These are phyloP conservation scores for Phalloptychus januarius DNA, from an alignment of 2,797 vertebrate genomes.

Conservation along the genomic window DNA sequence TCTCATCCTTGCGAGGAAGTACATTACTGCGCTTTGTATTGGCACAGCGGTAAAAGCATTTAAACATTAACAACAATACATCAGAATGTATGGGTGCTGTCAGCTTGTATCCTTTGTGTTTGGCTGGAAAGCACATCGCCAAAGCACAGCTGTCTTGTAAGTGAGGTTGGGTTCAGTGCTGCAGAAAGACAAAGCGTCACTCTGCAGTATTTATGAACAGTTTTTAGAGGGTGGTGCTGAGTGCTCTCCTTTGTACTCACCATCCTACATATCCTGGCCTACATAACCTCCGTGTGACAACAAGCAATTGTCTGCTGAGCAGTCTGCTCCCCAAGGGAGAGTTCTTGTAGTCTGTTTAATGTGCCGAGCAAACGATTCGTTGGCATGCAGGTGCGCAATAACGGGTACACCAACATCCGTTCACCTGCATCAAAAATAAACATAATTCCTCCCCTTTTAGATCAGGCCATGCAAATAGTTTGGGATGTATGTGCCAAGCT, in stretches of 20 bases:
- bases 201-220: slow-evolving; percentile 82
- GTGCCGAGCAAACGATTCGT: slow-evolving; percentile 49
- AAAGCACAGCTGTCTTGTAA: slow-evolving; percentile 70
- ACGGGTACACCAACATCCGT: slow-evolving; percentile 31
- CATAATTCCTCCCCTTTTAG: slow-evolving; percentile 23
- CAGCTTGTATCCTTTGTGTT: slow-evolving; percentile 44
- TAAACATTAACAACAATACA: slow-evolving; percentile 82
- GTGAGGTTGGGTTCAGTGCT: slow-evolving; percentile 61
- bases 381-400: slow-evolving; percentile 42
- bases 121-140: slow-evolving; percentile 65
- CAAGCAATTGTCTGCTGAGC: slow-evolving; percentile 61
- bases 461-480: slow-evolving; percentile 21
- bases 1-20: slow-evolving; percentile 54
- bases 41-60: slow-evolving; percentile 66
- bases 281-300: slow-evolving; percentile 72
- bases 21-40: slow-evolving; percentile 65
- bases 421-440: slow-evolving; percentile 37
- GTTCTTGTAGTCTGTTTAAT: slow-evolving; percentile 37
- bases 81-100: slow-evolving; percentile 75
- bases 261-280: slow-evolving; percentile 68
- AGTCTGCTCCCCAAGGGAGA: slow-evolving; percentile 49
- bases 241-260: slow-evolving; percentile 79
- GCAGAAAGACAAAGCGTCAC: slow-evolving; percentile 78
- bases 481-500: slow-evolving; percentile 27
- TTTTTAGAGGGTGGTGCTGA: slow-evolving; percentile 72